phyloP scores from a whole-genome alignment of 2,888 invertebrate genomes.

The Hybos culiciformis region DNA sequence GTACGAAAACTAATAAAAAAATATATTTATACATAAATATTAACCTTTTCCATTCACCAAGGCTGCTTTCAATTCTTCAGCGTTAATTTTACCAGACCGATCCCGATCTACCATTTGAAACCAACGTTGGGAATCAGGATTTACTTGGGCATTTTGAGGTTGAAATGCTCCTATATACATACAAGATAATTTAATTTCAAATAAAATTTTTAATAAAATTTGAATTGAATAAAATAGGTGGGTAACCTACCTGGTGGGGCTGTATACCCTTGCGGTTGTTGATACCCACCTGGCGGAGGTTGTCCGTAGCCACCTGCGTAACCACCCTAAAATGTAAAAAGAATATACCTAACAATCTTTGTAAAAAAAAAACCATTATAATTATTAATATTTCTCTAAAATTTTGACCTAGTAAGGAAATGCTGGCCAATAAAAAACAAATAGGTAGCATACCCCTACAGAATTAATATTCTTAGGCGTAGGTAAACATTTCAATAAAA shows the following conservation, averaged over 20 bases:
- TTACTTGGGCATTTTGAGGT: conserved; percentile 40
- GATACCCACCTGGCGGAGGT: conserved; percentile 15
- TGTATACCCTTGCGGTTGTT: conserved; percentile 14
- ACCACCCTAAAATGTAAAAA: conserved; percentile 11
- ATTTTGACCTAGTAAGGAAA: no score
- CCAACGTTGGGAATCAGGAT: conserved; percentile 71
- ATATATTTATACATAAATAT: no score
- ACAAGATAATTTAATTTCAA: conserved; percentile 20
- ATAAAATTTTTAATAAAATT: background rate
- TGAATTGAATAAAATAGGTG: background rate
- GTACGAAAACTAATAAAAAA: no score
- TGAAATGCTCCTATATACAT: conserved; percentile 31
- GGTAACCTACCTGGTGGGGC: conserved; percentile 4
- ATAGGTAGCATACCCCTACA: no score
- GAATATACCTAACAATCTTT: background rate
- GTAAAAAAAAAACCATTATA: background rate
- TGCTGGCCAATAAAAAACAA: no score
- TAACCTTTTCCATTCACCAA: conserved; percentile 76
- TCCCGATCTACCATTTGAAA: conserved; percentile 73
- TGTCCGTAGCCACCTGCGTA: conserved; percentile 16
- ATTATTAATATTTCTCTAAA: background rate
- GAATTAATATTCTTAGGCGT: no score
- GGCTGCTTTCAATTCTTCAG: conserved; percentile 62
- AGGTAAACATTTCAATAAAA: no score
- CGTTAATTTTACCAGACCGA: conserved; percentile 66